Evolutionary conservation across 1,140 invertebrate genomes (phyloP).

Genomic region (Drosophila tristis): DNA sequence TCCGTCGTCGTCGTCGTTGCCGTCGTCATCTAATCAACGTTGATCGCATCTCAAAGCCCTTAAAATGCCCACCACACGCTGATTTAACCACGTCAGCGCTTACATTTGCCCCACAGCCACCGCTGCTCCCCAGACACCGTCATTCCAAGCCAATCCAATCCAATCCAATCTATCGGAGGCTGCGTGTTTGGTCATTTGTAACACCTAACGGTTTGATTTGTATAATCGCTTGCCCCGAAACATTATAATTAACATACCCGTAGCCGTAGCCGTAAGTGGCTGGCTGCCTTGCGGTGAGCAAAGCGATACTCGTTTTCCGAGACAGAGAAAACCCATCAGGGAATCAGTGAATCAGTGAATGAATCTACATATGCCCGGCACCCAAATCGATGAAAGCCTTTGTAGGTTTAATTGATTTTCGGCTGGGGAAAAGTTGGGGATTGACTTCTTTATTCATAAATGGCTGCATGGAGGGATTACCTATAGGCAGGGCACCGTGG

Average conservation of each 20-base stretch:
- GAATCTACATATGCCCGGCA: too few relatives aligned
- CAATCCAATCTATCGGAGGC: background rate
- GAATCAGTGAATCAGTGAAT: too few relatives aligned
- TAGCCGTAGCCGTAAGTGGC: background rate
- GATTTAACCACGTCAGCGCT: constrained; percentile 12
- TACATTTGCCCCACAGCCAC: background rate
- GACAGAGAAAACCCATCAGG: too few relatives aligned
- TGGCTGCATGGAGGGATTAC: too few relatives aligned
- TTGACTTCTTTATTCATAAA: too few relatives aligned
- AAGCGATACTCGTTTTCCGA: too few relatives aligned
- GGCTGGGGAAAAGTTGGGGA: too few relatives aligned
- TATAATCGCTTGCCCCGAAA: constrained; percentile 64
- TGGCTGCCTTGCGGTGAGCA: background rate
- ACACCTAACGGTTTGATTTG: constrained; percentile 74
- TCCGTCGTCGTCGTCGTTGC: constrained; percentile 45
- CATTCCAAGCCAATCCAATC: background rate
- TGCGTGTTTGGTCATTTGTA: constrained; percentile 75
- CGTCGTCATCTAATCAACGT: constrained; percentile 68
- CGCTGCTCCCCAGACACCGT: background rate
- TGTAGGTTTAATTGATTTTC: too few relatives aligned
- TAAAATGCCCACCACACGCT: constrained; percentile 42
- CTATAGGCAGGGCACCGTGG: too few relatives aligned
- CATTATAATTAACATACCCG: constrained; percentile 62
- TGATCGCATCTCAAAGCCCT: constrained; percentile 59
- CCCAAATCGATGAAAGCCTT: too few relatives aligned